Evolutionary conservation across 2,888 invertebrate species (phyloP), one percentile per base, ranked within the genome.

Genomic region (Nebria brevicollis): DNA sequence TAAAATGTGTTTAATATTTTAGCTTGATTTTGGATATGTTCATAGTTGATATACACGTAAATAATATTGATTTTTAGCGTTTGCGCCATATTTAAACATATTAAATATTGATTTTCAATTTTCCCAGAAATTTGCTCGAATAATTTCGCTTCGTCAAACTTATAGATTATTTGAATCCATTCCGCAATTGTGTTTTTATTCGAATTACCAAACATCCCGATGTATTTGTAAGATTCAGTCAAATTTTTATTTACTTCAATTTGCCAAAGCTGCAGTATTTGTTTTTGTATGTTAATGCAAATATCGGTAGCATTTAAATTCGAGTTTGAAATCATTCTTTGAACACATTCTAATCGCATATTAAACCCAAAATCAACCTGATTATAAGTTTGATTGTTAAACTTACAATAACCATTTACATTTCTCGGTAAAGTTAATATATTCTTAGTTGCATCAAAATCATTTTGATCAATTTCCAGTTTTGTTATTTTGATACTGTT

Each of bases 181-280:
- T 90, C 90, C 0, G 88, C 85, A 1, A 86, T 84, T 81, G 88
- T 86, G 20, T 87, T 86, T 26, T 86, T 86, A 75, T 89, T 86
- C 1, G 91, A 88, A 84, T 91, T 91, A 7, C 92, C 92, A 83
- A 88, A 90, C 82, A 89, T 89, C 0, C 91, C 90, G 54, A 91
- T 86, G 80, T 87, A 89, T 41, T 85, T 83, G 84, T 83, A 87
- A 86, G 41, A 85, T 83, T 72, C 86, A 85, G 4, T 42, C 41
- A 26, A 70, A 64, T 87, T 82, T 81, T 86, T 82, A 68, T 82
- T 82, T 74, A 77, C 34, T 20, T 83, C 80, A 34, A 86, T 72
- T 5, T 86, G 84, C 86, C 86, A 88, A 82, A 85, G 86, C 26
- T 82, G 84, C 64, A 87, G 86, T 78, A 89, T 85, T 1, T 83